Percentiles rank a stretch among this genome's conserved stretches.
Conservation (phyloP, 2,113 vertebrate genomes). For the Propithecus coquereli region DNA sequence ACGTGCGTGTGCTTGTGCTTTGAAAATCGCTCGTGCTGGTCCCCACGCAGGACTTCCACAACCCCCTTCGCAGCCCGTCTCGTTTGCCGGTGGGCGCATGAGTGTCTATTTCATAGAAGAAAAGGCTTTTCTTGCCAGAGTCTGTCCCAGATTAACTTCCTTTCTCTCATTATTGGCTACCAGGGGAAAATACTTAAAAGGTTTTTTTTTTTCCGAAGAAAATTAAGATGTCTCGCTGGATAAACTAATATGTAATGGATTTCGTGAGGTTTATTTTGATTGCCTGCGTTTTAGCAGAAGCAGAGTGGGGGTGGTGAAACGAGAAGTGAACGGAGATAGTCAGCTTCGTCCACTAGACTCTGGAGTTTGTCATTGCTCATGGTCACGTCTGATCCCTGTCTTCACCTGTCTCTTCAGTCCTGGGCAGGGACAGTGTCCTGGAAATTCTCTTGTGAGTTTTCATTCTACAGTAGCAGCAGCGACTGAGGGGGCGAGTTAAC, state of each 20-base stretch:
- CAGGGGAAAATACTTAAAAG: neutral
- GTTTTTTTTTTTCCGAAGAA: neutral
- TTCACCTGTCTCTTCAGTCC: neutral
- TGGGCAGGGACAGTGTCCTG: neutral
- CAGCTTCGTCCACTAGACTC: accelerated
- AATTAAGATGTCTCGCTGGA: neutral
- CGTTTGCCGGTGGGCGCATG: neutral
- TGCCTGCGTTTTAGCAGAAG: neutral
- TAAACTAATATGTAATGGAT: neutral
- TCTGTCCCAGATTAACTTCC: neutral
- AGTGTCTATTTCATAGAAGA: neutral
- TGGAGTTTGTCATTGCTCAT: neutral
- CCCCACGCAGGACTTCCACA: neutral
- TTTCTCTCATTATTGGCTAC: neutral
- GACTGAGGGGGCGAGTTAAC: neutral
- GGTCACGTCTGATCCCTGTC: neutral
- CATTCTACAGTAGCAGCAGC: neutral
- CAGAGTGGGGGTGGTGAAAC: accelerated
- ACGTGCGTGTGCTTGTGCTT: neutral
- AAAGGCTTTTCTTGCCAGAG: neutral
- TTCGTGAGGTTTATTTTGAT: neutral
- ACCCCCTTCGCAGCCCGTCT: neutral
- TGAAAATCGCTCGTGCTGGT: neutral
- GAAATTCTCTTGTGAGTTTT: neutral
- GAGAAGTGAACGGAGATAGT: no score